A percentile compares a stretch with the other conserved stretches of the same genome.
Evolutionary conservation across 2,113 vertebrate genomes (phyloP).

Genomic region (Litocranius walleri): DNA sequence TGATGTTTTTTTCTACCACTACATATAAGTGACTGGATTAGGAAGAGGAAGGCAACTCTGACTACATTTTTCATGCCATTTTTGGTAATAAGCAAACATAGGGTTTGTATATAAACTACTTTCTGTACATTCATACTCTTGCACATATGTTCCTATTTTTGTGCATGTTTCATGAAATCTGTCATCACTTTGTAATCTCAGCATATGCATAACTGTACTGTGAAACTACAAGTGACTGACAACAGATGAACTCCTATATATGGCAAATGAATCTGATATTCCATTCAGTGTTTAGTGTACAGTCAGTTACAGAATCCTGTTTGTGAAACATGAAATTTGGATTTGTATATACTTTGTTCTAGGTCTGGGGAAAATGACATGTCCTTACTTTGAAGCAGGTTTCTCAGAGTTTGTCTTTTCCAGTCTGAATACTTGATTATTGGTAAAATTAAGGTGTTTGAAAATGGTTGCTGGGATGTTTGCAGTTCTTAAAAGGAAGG

Average conservation of each 20-base stretch:
- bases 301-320: not conserved
- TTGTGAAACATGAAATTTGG: not conserved
- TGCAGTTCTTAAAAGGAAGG: not conserved
- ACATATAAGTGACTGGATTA: not conserved
- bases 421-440: not conserved
- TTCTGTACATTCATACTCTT: not conserved
- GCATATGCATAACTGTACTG: not conserved
- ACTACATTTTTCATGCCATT: not conserved
- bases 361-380: not conserved
- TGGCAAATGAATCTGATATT: not conserved
- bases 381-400: not conserved
- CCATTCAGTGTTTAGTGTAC: not conserved
- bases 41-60: not conserved
- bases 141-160: not conserved
- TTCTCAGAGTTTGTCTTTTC: slow-evolving; percentile 15
- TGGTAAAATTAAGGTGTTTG: not conserved
- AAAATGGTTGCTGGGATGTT: not conserved
- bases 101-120: slow-evolving; percentile 3
- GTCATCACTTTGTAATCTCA: slow-evolving; percentile 2
- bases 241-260: not conserved
- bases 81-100: slow-evolving; percentile 1
- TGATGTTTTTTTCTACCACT: not conserved
- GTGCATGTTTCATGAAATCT: not conserved
- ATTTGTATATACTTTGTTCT: not conserved
- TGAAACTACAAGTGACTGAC: not conserved